These are phyloP conservation scores for Toxotes jaculatrix DNA, from an alignment of 2,113 vertebrate species.

Conservation along the genomic window DNA sequence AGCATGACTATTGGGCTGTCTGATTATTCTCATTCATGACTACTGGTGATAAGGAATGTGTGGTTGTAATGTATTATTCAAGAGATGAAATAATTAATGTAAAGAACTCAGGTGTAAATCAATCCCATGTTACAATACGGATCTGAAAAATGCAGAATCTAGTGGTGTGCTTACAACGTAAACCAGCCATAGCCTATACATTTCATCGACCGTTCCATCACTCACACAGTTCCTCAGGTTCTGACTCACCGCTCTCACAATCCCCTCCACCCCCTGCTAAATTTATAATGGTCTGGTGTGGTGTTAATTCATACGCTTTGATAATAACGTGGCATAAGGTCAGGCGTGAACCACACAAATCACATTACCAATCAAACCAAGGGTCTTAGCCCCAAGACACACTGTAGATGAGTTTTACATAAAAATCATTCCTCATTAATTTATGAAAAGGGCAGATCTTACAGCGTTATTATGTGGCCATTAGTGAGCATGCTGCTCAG, in stretches of 20 bases:
- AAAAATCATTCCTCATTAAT: conserved; percentile 62
- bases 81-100: conserved; percentile 13
- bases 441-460: conserved; percentile 70
- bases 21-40: neutral
- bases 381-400: conserved; percentile 51
- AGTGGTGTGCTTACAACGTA: neutral
- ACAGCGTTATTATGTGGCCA: conserved; percentile 43
- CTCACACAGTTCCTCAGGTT: conserved; percentile 20
- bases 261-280: conserved; percentile 42
- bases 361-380: conserved; percentile 60
- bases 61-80: conserved; percentile 20
- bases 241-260: conserved; percentile 40
- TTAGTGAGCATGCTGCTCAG: conserved; percentile 42
- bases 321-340: conserved; percentile 64
- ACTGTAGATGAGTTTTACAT: conserved; percentile 59
- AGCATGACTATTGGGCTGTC: neutral
- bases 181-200: conserved; percentile 1
- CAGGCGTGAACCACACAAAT: conserved; percentile 55
- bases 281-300: conserved; percentile 55
- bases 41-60: conserved; percentile 17
- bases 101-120: neutral
- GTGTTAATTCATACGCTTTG: conserved; percentile 65
- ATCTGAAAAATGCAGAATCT: neutral
- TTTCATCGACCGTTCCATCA: conserved; percentile 20
- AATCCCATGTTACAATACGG: neutral